Percentiles rank a stretch among this genome's conserved stretches.
These are phyloP conservation scores for Geopemphigus sp. DNA, from an alignment of 1,140 invertebrate species.

Conservation along the genomic window DNA sequence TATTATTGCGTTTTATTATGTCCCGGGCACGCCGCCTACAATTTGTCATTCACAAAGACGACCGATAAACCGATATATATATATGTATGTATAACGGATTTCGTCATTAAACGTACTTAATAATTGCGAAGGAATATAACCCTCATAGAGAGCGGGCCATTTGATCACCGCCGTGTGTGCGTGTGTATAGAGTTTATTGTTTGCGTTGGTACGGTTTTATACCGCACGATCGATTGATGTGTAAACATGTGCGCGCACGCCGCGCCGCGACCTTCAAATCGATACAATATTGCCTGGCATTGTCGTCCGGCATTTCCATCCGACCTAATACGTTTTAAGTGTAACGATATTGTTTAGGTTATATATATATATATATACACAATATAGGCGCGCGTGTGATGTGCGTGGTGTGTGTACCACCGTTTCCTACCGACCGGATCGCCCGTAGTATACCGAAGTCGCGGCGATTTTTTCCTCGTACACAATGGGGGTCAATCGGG, in stretches of 20 bases:
- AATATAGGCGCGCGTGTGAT: not conserved
- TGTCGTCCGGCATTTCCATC: not conserved
- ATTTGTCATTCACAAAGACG: constrained; percentile 16
- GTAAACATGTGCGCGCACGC: constrained; percentile 5
- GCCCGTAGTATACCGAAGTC: too few relatives aligned
- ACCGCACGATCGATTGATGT: not conserved
- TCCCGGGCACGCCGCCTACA: not conserved
- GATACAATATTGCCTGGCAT: not conserved
- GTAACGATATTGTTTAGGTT: too few relatives aligned
- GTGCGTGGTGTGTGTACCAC: too few relatives aligned
- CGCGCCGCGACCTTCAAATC: constrained; percentile 21
- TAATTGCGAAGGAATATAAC: not conserved
- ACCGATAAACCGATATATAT: not conserved
- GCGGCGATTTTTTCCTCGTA: not conserved
- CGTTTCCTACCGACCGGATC: constrained; percentile 12
- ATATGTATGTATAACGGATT: constrained; percentile 4
- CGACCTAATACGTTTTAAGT: not conserved
- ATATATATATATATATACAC: not conserved
- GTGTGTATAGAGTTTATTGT: not conserved
- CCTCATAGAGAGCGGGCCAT: too few relatives aligned
- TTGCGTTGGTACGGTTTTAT: constrained; percentile 2
- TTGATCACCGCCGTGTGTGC: too few relatives aligned
- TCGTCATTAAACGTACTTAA: constrained; percentile 3
- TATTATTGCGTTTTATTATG: not conserved
- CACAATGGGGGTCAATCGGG: not conserved